Conservation (phyloP, 2,888 invertebrate genomes). For the Dysmachus trigonus region DNA sequence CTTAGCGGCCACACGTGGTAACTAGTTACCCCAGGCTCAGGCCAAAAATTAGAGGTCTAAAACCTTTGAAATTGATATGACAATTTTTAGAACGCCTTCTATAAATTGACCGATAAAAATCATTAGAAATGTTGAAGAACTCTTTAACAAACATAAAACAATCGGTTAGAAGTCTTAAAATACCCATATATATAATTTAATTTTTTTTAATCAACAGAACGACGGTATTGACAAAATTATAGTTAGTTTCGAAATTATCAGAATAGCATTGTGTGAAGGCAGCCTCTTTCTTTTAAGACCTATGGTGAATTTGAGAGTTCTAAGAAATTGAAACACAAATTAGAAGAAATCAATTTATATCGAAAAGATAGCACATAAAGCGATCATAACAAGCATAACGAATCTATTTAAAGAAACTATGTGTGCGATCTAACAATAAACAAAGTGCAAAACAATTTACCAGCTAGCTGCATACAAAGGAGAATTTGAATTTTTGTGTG, state of each 20-base stretch:
- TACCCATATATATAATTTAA: too few relatives aligned
- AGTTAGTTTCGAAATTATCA: background rate
- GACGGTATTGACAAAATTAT: background rate
- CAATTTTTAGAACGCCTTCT: too few relatives aligned
- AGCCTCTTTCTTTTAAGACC: too few relatives aligned
- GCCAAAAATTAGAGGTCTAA: too few relatives aligned
- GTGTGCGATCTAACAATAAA: background rate
- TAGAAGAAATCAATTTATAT: background rate
- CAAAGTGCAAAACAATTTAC: background rate
- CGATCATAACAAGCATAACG: background rate
- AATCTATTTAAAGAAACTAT: background rate
- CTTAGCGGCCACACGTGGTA: too few relatives aligned
- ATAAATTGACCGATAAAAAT: too few relatives aligned
- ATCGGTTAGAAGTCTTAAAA: too few relatives aligned
- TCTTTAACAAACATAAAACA: too few relatives aligned
- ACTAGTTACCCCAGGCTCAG: too few relatives aligned
- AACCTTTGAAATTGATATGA: too few relatives aligned
- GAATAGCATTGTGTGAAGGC: background rate
- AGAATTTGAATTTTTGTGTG: background rate
- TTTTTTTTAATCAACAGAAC: background rate
- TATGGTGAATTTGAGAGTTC: background rate
- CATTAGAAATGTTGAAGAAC: too few relatives aligned
- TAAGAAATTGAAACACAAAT: background rate
- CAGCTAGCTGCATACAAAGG: background rate
- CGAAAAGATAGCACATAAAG: background rate